phyloP scores from a whole-genome alignment of 2,888 invertebrate species.

The Syrista parreyssii region DNA sequence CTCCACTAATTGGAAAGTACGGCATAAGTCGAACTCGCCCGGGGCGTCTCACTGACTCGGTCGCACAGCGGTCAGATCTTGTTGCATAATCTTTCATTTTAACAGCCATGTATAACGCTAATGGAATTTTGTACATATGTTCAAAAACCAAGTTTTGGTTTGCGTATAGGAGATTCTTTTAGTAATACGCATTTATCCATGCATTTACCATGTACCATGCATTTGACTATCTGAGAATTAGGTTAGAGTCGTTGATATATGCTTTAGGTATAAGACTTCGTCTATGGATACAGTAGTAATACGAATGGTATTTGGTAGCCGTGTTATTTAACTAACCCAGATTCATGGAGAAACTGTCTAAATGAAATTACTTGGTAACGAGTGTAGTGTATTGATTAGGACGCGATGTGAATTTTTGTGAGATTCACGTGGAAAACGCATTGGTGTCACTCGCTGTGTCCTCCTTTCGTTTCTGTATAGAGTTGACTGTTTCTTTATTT shows the following conservation, averaged over 20 bases:
- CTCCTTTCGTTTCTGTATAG: conserved; percentile 18
- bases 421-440: neutral
- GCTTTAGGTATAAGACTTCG: neutral
- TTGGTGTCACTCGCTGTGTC: neutral
- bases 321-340: neutral
- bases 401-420: neutral
- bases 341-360: neutral
- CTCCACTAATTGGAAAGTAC: neutral
- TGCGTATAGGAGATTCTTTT: neutral
- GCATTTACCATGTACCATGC: too few species aligned
- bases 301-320: neutral
- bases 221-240: neutral
- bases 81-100: neutral
- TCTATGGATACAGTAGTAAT: neutral
- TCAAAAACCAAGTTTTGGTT: neutral
- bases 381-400: neutral
- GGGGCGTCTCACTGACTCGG: neutral
- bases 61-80: neutral
- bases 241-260: neutral
- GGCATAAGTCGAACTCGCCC: neutral
- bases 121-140: neutral
- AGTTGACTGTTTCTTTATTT: conserved; percentile 26
- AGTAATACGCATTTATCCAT: neutral
- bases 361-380: neutral
- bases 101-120: neutral